phyloP scores from a whole-genome alignment of 2,797 vertebrate genomes.

The Myotis myotis region DNA sequence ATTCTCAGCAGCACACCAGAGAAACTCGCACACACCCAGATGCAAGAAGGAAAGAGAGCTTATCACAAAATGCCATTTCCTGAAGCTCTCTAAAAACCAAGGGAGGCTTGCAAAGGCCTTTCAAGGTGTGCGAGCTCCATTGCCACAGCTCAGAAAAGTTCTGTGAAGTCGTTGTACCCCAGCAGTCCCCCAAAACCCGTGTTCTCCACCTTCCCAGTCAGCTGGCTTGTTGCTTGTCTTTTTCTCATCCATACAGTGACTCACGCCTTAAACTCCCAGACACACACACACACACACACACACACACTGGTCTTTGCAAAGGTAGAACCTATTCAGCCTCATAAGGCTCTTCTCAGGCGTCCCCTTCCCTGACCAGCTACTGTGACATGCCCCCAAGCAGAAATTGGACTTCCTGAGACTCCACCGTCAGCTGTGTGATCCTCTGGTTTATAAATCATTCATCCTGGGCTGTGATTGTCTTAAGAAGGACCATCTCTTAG shows the following conservation, averaged over 20 bases:
- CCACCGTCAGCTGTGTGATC: accelerated
- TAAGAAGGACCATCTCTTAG: not conserved
- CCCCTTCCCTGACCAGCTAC: not conserved
- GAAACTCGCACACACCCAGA: not conserved
- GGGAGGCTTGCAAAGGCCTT: not conserved
- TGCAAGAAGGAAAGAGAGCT: not conserved
- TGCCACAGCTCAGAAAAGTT: not conserved
- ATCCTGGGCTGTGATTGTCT: not conserved
- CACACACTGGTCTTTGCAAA: not conserved
- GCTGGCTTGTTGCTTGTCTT: not conserved
- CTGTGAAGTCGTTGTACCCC: not conserved
- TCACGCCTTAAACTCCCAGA: not conserved
- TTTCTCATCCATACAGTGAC: not conserved
- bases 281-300: not conserved
- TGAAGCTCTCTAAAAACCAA: not conserved
- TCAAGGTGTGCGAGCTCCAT: not conserved
- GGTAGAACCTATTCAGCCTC: not conserved
- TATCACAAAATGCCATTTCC: not conserved
- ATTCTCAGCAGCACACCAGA: not conserved
- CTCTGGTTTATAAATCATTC: not conserved
- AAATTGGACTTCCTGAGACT: not conserved
- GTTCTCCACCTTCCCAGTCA: not conserved
- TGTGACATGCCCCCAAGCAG: not conserved
- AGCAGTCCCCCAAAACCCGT: not conserved
- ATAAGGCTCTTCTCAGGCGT: not conserved